phyloP scores from a whole-genome alignment of 2,888 invertebrate genomes.

The Standfussiana lucernea region DNA sequence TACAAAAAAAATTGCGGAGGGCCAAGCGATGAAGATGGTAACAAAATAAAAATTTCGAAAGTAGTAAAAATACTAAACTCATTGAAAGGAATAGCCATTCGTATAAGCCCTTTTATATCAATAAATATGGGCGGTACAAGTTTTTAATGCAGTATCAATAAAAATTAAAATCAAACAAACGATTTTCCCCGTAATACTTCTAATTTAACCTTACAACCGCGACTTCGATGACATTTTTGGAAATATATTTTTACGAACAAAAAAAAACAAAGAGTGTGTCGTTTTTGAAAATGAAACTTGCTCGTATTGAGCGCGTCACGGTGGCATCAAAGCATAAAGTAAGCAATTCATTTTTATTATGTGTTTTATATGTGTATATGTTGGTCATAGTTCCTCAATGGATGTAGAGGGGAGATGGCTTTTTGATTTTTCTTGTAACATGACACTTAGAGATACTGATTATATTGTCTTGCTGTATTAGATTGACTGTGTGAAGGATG shows the following conservation, averaged over 20 bases:
- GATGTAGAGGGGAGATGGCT: background rate
- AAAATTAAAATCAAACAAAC: background rate
- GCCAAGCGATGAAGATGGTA: background rate
- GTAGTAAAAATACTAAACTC: background rate
- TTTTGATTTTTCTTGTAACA: background rate
- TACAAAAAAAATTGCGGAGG: background rate
- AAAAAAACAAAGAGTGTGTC: constrained; percentile 33
- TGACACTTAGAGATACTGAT: background rate
- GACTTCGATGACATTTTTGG: background rate
- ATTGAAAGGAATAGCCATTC: background rate
- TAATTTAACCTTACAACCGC: constrained; percentile 23
- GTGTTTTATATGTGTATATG: constrained; percentile 67
- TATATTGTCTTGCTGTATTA: background rate
- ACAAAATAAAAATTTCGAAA: background rate
- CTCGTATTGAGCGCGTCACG: constrained; percentile 56
- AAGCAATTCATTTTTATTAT: constrained; percentile 78
- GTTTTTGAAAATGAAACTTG: constrained; percentile 84
- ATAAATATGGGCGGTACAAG: background rate
- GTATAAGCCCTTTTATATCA: background rate
- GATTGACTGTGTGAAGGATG: no score
- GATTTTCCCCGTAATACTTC: constrained; percentile 31
- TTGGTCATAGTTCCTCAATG: constrained; percentile 57
- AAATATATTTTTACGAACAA: background rate
- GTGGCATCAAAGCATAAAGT: constrained; percentile 79
- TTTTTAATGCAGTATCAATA: constrained; percentile 22